Evolutionary conservation across 2,888 invertebrate species (phyloP).

Genomic region (Scaptomyza cyrtandrae): DNA sequence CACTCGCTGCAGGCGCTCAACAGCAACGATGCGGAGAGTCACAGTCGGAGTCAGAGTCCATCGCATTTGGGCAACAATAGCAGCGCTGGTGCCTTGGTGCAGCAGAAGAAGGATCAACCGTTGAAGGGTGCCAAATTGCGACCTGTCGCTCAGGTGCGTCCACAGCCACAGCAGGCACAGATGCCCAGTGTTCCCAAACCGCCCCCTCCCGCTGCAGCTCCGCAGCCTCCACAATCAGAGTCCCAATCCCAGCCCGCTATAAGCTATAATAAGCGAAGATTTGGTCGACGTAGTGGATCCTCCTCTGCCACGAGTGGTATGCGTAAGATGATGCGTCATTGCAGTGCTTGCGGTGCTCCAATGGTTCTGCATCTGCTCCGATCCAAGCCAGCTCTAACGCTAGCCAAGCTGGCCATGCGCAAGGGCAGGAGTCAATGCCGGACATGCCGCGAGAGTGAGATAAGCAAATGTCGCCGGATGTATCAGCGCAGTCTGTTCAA

Average conservation of each 20-base stretch:
- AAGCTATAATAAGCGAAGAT: constrained; percentile 56
- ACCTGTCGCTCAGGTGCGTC: constrained; percentile 66
- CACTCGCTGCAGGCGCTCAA: constrained; percentile 83
- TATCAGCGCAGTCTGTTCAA: constrained; percentile 63
- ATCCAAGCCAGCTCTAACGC: constrained; percentile 16
- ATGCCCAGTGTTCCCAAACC: not conserved
- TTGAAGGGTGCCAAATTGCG: constrained; percentile 43
- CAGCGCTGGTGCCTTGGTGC: constrained; percentile 58
- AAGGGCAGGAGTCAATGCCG: constrained; percentile 62
- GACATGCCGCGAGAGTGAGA: constrained; percentile 62
- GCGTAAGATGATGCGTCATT: constrained; percentile 64
- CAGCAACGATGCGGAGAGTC: constrained; percentile 82
- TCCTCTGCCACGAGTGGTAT: constrained; percentile 17
- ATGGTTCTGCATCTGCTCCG: constrained; percentile 57
- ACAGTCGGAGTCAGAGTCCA: constrained; percentile 75
- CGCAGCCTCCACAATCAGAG: constrained; percentile 8
- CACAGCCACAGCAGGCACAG: constrained; percentile 42
- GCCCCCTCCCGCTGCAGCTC: constrained; percentile 7
- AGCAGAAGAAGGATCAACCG: constrained; percentile 59
- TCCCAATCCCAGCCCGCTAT: constrained; percentile 27
- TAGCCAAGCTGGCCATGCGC: constrained; percentile 33
- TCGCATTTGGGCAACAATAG: constrained; percentile 79
- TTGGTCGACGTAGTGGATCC: constrained; percentile 34
- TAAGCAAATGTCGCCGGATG: constrained; percentile 63
- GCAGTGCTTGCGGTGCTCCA: constrained; percentile 66